Evolutionary conservation across 2,888 invertebrate genomes (phyloP).

Genomic region (Seira sanloemensis): DNA sequence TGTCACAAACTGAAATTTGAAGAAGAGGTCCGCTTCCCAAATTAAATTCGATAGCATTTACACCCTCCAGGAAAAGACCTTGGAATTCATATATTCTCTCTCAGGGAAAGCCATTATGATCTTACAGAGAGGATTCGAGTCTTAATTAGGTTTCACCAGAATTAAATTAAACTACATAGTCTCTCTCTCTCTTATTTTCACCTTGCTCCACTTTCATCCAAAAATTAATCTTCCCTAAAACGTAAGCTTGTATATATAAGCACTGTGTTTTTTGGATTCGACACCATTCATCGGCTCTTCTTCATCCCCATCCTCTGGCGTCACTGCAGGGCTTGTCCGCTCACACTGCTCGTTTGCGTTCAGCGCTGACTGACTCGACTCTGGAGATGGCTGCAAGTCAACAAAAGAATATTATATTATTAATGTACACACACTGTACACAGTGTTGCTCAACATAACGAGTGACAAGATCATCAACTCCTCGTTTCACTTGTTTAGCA

Average conservation of each 20-base stretch:
- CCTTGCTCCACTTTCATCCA: not conserved
- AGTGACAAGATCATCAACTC: too few species aligned
- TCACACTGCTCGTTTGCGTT: conserved; percentile 48
- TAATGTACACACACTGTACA: too few species aligned
- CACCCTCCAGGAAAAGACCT: too few species aligned
- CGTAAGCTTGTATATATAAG: not conserved
- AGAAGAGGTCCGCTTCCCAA: too few species aligned
- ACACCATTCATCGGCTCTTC: conserved; percentile 74
- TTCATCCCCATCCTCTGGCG: conserved; percentile 65
- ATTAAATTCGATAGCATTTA: too few species aligned
- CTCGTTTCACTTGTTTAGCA: too few species aligned
- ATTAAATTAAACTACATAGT: not conserved
- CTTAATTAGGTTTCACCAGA: too few species aligned
- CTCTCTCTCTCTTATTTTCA: not conserved
- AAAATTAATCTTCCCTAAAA: not conserved
- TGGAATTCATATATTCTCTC: not conserved
- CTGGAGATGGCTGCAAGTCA: conserved; percentile 67
- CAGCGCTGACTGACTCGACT: conserved; percentile 52
- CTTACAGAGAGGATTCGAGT: too few species aligned
- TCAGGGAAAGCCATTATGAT: not conserved
- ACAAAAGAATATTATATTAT: conserved; percentile 41
- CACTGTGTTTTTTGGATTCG: conserved; percentile 74
- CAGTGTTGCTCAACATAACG: too few species aligned
- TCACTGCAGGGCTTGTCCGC: conserved; percentile 57
- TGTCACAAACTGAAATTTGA: too few species aligned